Conservation (phyloP, 2,797 vertebrate species). For the Phoxinus dragarum region DNA sequence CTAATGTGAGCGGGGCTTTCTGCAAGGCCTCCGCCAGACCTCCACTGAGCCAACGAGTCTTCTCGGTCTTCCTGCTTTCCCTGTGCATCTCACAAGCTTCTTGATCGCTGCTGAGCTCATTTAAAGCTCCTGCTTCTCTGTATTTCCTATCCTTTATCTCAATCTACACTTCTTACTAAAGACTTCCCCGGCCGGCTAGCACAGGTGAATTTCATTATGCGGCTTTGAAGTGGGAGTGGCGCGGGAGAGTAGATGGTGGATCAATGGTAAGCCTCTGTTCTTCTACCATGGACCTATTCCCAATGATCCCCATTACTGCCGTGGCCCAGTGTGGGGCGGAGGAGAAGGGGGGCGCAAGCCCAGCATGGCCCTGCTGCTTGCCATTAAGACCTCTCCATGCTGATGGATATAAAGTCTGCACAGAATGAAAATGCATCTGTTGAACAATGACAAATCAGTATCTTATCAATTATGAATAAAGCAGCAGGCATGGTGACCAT, state of each 20-base stretch:
- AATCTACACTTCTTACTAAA: conserved; percentile 61
- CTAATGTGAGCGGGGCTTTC: conserved; percentile 38
- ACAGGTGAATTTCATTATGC: conserved; percentile 69
- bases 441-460: conserved; percentile 43
- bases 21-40: conserved; percentile 14
- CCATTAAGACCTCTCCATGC: conserved; percentile 18
- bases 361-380: conserved; percentile 27
- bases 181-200: conserved; percentile 54
- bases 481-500: neutral
- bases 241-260: conserved; percentile 75
- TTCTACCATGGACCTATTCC: conserved; percentile 59
- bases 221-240: conserved; percentile 76
- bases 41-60: conserved; percentile 25
- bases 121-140: conserved; percentile 50
- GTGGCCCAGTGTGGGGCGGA: conserved; percentile 6
- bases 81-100: conserved; percentile 15
- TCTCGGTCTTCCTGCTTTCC: neutral
- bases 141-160: conserved; percentile 63
- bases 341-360: conserved; percentile 26
- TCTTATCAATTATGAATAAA: conserved; percentile 39
- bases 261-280: conserved; percentile 75
- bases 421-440: conserved; percentile 26
- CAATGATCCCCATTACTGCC: conserved; percentile 54
- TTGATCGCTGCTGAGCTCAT: conserved; percentile 46
- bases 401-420: conserved; percentile 45